A percentile compares a stretch with the other conserved stretches of the same genome.
phyloP scores from a whole-genome alignment of 2,797 vertebrate species.

The Picus viridis region DNA sequence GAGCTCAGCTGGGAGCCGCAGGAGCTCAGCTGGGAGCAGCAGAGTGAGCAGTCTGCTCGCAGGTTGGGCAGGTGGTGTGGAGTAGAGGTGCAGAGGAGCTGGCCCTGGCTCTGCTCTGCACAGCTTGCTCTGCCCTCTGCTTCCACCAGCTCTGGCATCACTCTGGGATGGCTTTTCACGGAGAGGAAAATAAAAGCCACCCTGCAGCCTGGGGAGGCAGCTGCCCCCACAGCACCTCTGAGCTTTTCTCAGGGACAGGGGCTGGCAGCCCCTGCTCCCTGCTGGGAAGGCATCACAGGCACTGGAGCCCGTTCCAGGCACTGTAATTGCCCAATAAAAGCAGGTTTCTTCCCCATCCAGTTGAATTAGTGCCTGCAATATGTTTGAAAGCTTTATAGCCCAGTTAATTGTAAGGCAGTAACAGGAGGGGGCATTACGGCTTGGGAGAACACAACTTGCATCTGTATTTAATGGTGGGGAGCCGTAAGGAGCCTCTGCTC shows the following conservation, averaged over 20 bases:
- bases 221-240: neutral
- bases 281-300: neutral
- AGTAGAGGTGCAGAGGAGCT: neutral
- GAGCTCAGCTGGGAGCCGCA: no score
- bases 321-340: conserved; percentile 67
- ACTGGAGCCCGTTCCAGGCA: neutral
- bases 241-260: neutral
- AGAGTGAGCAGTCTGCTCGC: neutral
- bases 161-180: neutral
- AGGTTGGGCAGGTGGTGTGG: neutral
- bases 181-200: conserved; percentile 8
- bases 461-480: conserved; percentile 68
- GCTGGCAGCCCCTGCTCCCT: neutral
- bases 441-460: conserved; percentile 57
- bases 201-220: fast-evolving
- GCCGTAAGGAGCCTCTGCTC: conserved; percentile 20
- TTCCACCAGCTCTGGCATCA: neutral
- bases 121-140: neutral
- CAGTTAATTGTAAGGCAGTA: conserved; percentile 68
- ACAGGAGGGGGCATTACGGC: conserved; percentile 56
- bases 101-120: neutral
- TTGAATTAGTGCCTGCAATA: conserved; percentile 71
- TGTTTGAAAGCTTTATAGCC: conserved; percentile 67
- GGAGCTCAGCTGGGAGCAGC: neutral
- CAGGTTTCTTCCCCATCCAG: conserved; percentile 41